Evolutionary conservation across 2,797 vertebrate species (phyloP), one percentile per base, ranked within the genome.

Genomic region (Mormyrus proboscirostris): DNA sequence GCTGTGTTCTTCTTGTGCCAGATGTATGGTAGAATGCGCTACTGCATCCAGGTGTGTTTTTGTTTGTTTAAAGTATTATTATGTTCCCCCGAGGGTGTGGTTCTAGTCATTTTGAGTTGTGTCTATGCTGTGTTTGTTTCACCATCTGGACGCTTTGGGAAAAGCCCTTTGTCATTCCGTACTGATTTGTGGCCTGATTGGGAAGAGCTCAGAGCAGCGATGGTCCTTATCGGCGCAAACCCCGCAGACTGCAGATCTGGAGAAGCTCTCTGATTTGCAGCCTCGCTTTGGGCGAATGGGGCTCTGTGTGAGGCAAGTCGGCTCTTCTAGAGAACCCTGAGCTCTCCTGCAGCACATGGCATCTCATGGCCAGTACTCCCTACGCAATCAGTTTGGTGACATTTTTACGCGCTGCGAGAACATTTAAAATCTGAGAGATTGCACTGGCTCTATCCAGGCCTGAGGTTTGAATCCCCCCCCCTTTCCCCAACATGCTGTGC

Each of bases 51-150:
- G 33, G 33, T 79, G 33, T 44, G 5, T 79, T 79, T 79, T 79
- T 79, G 4, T 41, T 79, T 79, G 38, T 44, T 79, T 79, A n/a
- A 79, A 14, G 14, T 6, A 41, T 79, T 79, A 79, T 79, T 44
- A 44, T 79, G 73, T 44, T 44, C 38, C 38, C 73, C 73, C 33
- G 16, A 16, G 38, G 73, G 73, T 79, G 33, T 38, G 2, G 2
- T 79, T 44, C 73, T n/a, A 44, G 73, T 44, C 73, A 79, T 79
- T n/a, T n/a, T 79, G 73, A 79, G 73, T 79, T 41, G 73, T 79
- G 73, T 79, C 38, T 41, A 44, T n/a, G 73, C 38, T 19, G 38
- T 79, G 73, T 44, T 79, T 44, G 33, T 41, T 79, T 79, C 16
- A 44, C 73, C 73, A 16, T 79, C 73, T 79, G 25, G 73, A 79